Evolutionary conservation across 2,888 invertebrate species (phyloP), one percentile per base, ranked within the genome.

Genomic region (Drosophila neotestacea): DNA sequence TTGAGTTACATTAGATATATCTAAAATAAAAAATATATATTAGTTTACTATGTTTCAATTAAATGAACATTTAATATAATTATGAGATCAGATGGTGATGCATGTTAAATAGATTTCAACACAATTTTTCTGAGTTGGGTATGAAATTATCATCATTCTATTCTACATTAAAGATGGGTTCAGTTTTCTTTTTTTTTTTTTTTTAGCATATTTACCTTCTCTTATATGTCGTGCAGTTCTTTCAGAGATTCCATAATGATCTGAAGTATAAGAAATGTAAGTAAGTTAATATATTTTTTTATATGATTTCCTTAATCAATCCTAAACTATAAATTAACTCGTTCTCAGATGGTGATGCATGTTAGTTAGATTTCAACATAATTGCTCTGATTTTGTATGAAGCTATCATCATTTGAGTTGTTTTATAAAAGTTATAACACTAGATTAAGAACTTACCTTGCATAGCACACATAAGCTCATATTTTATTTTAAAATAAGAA

Each of bases 311-410:
- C 4, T 32, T 27, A 16, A 44, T 55, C 66, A 58, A 46, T 47
- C 41, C 4, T 10, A 22, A 10, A 10, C 1, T 34, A 9, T 52
- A 30, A 48, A 48, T 36, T 16, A 42, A 62, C 44, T 62, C 13
- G 34, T 50, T 51, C 28, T 85, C 81, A 86, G 83, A 81, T 87
- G 85, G 85, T 85, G 80, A 73, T 86, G 87, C 85, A 85, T 85
- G 85, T 85, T 52, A 55, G 50, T 13, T 41, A 46, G 52, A 70
- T 63, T 79, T 80, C 80, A 68, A 73, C 78, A 79, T 58, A 13
- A 64, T 67, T 54, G 22, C 39, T 86, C 80, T 72, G 78, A 11
- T 6, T 36, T 52, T 60, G 55, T 80, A 83, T 81, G 85, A 80
- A 72, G 36, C 32, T 75, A 70, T 85, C 84, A 84, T 82, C 79